Evolutionary conservation across 2,113 vertebrate species (phyloP).

Genomic region (Myrmecobius fasciatus): DNA sequence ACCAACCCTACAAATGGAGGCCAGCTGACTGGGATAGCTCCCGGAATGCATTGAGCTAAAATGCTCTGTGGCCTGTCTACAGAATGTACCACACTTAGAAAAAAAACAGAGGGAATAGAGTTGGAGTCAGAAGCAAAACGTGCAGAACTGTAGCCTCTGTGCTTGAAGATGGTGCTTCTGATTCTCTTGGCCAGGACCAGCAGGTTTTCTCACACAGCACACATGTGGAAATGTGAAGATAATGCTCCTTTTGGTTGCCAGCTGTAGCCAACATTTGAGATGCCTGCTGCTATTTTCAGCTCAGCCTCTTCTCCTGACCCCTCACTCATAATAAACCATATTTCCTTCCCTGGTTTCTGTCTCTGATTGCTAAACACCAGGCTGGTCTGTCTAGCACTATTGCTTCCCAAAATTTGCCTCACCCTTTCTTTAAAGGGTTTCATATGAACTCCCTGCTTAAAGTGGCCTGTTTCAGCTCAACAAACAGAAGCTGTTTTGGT

Average conservation of each 20-base stretch:
- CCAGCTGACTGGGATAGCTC: not conserved
- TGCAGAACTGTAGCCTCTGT: not conserved
- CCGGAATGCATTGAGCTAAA: not conserved
- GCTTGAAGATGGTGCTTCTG: not conserved
- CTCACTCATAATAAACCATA: not conserved
- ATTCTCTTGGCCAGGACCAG: rapidly evolving
- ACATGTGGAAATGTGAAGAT: not conserved
- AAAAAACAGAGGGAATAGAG: not conserved
- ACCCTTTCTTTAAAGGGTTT: not conserved
- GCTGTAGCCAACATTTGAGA: not conserved
- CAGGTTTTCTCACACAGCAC: not conserved
- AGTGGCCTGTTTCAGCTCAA: not conserved
- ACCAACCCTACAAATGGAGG: not conserved
- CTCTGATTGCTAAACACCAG: not conserved
- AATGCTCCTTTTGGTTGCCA: not conserved
- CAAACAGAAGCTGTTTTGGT: not conserved
- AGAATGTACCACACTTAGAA: rapidly evolving
- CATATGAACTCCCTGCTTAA: not conserved
- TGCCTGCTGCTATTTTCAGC: not conserved
- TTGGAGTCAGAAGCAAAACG: not conserved
- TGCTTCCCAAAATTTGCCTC: not conserved
- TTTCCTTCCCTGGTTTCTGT: not conserved
- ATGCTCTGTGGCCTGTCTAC: not conserved
- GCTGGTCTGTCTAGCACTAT: not conserved
- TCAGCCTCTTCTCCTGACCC: not conserved